Conservation (phyloP, 2,888 invertebrate species). For the Camponotus fellah region DNA sequence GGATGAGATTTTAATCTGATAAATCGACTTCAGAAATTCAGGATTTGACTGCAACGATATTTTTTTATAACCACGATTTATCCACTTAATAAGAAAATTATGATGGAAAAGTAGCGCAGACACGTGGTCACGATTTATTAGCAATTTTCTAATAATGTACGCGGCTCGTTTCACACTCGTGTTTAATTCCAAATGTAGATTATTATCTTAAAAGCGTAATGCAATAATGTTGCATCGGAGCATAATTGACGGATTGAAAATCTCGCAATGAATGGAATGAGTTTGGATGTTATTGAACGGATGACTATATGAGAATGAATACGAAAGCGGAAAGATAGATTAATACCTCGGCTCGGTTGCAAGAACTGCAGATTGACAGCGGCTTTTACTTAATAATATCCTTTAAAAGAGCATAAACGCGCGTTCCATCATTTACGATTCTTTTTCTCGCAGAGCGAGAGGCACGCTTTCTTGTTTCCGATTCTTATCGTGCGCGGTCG, state of each 20-base stretch:
- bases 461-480: constrained; percentile 29
- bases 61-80: neutral
- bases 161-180: constrained; percentile 4
- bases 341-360: constrained; percentile 30
- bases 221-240: constrained; percentile 5
- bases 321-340: constrained; percentile 34
- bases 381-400: constrained; percentile 56
- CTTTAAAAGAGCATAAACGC: constrained; percentile 23
- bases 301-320: constrained; percentile 21
- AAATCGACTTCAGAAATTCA: neutral
- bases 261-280: neutral
- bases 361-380: constrained; percentile 47
- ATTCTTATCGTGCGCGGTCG: constrained; percentile 22
- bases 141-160: neutral
- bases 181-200: constrained; percentile 11
- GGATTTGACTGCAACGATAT: neutral
- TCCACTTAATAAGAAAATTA: neutral
- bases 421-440: neutral
- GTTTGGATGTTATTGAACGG: constrained; percentile 10
- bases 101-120: neutral
- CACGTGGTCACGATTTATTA: neutral
- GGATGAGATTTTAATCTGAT: neutral
- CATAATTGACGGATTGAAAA: constrained; percentile 34
- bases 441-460: neutral
- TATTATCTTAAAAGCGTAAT: constrained; percentile 27